Evolutionary conservation across 2,888 invertebrate species (phyloP).

Genomic region (Andrena fulva): DNA sequence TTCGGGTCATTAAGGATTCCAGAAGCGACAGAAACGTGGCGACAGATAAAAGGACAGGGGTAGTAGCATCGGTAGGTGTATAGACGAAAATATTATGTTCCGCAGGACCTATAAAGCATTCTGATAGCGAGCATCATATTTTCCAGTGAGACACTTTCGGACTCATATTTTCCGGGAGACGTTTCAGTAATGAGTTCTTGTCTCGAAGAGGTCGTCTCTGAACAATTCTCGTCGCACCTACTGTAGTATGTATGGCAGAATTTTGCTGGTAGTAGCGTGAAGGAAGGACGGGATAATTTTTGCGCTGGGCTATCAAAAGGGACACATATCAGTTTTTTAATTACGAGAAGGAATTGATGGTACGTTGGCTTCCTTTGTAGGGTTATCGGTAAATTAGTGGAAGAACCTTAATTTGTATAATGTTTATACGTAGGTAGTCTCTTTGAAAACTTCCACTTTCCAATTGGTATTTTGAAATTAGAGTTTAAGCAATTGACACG

Average conservation of each 20-base stretch:
- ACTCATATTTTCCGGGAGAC: slow-evolving; percentile 1
- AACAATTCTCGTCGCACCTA: neutral
- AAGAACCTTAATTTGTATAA: too few relatives aligned
- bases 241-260: neutral
- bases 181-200: neutral
- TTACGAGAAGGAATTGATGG: too few relatives aligned
- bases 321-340: too few relatives aligned
- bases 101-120: neutral
- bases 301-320: too few relatives aligned
- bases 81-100: neutral
- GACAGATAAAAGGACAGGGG: neutral
- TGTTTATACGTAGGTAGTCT: too few relatives aligned
- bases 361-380: too few relatives aligned
- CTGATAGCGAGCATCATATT: neutral
- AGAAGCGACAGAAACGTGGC: neutral
- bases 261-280: too few relatives aligned
- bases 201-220: neutral
- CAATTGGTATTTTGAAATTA: too few relatives aligned
- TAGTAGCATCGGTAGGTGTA: neutral
- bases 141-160: neutral
- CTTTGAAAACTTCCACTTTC: too few relatives aligned
- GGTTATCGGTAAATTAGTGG: too few relatives aligned
- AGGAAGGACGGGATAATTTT: too few relatives aligned
- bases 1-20: slow-evolving; percentile 10
- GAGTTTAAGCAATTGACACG: too few relatives aligned